phyloP scores from a whole-genome alignment of 2,113 vertebrate species.

The Cynocephalus volans region DNA sequence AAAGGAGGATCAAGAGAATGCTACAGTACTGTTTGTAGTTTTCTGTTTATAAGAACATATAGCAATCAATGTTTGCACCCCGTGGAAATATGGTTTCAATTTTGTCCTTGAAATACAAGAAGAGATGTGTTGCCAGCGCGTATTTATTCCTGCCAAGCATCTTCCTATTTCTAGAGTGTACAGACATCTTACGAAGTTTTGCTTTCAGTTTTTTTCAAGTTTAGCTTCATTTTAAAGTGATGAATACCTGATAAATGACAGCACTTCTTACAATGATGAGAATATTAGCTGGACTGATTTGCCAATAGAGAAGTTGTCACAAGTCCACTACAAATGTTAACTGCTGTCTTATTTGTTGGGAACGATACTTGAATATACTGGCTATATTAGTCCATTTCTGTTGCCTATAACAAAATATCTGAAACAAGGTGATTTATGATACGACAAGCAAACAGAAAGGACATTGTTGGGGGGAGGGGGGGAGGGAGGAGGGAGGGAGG shows the following conservation, averaged over 20 bases:
- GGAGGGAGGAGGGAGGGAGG: too few relatives aligned
- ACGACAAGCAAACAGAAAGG: too few relatives aligned
- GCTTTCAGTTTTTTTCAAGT: slow-evolving; percentile 72
- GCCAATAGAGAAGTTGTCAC: slow-evolving; percentile 44
- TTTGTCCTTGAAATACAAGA: slow-evolving; percentile 83
- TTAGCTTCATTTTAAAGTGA: slow-evolving; percentile 71
- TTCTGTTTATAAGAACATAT: slow-evolving; percentile 76
- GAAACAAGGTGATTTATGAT: too few relatives aligned
- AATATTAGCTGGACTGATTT: background rate
- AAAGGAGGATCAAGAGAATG: slow-evolving; percentile 57
- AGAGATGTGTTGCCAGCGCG: slow-evolving; percentile 62
- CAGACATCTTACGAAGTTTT: slow-evolving; percentile 64
- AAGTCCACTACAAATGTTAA: slow-evolving; percentile 52
- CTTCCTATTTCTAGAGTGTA: slow-evolving; percentile 76
- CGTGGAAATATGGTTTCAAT: slow-evolving; percentile 77
- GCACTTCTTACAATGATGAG: slow-evolving; percentile 55
- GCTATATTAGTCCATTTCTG: background rate
- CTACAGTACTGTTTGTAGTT: slow-evolving; percentile 55
- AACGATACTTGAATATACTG: slow-evolving; percentile 28
- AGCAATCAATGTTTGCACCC: slow-evolving; percentile 77
- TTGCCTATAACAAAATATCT: too few relatives aligned
- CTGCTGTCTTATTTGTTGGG: slow-evolving; percentile 39
- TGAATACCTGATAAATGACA: slow-evolving; percentile 78
- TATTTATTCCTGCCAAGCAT: slow-evolving; percentile 78
- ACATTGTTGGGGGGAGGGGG: too few relatives aligned